phyloP scores from a whole-genome alignment of 2,113 vertebrate genomes.

The Neofelis nebulosa region DNA sequence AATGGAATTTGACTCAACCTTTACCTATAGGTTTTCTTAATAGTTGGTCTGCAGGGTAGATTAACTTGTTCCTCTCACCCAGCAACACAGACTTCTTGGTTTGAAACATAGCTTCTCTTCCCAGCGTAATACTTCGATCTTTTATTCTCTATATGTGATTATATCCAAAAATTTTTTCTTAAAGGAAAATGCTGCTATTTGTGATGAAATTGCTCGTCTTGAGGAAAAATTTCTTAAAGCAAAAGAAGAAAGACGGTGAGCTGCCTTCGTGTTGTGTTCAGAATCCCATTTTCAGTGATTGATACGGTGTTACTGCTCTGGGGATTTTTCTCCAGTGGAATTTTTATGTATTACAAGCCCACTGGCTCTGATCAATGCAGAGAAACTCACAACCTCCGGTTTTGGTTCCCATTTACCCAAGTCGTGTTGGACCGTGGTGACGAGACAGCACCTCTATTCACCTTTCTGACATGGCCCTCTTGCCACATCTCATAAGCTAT shows the following conservation, averaged over 20 bases:
- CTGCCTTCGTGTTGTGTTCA: slow-evolving; percentile 33
- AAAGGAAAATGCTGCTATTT: slow-evolving; percentile 92
- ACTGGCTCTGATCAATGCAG: background rate
- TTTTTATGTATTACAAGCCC: background rate
- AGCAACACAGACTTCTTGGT: background rate
- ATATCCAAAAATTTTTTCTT: slow-evolving; percentile 62
- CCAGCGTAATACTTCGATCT: background rate
- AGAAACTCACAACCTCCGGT: background rate
- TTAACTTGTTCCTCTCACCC: background rate
- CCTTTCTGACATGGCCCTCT: background rate
- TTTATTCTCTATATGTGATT: slow-evolving; percentile 48
- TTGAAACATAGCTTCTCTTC: background rate
- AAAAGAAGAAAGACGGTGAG: slow-evolving; percentile 92
- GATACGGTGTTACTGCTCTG: background rate
- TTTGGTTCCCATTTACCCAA: background rate
- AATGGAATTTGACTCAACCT: background rate
- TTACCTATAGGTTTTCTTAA: background rate
- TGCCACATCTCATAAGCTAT: background rate
- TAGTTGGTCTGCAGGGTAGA: background rate
- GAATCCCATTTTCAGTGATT: background rate
- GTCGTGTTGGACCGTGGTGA: background rate
- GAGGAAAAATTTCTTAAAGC: slow-evolving; percentile 93
- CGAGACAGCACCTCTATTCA: background rate
- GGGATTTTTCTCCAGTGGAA: background rate
- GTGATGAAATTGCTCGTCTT: slow-evolving; percentile 93